Conservation (phyloP, 2,113 vertebrate species). For the Pipa parva region DNA sequence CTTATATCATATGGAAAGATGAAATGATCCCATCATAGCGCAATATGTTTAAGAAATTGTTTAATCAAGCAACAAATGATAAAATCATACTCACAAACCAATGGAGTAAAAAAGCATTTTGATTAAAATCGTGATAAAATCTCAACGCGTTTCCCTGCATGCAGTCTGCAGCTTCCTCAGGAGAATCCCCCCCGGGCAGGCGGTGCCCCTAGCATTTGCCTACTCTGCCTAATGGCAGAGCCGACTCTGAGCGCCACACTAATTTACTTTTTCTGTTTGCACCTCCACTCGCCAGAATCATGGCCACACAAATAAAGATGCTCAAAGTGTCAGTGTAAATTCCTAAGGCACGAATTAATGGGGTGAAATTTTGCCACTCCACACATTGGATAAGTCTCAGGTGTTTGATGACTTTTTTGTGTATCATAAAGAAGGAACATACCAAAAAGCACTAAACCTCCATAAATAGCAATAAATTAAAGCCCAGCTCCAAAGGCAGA, state of each 20-base stretch:
- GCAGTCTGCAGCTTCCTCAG: no score
- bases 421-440: slow-evolving; percentile 92
- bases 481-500: slow-evolving; percentile 81
- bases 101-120: no score
- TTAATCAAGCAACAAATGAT: no score
- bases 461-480: slow-evolving; percentile 86
- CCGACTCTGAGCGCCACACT: background rate
- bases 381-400: slow-evolving; percentile 75
- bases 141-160: no score
- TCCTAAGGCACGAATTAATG: slow-evolving; percentile 89
- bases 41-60: no score
- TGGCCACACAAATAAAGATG: slow-evolving; percentile 91
- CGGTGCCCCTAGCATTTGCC: no score
- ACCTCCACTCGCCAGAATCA: slow-evolving; percentile 74
- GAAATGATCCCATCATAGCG: no score
- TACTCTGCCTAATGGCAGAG: no score
- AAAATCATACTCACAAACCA: no score
- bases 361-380: slow-evolving; percentile 81
- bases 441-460: slow-evolving; percentile 87
- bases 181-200: no score
- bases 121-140: no score
- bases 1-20: no score
- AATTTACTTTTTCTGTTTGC: slow-evolving; percentile 71
- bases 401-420: slow-evolving; percentile 86
- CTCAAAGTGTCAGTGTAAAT: slow-evolving; percentile 96